phyloP scores from a whole-genome alignment of 1,140 invertebrate species.

The Delia radicum region DNA sequence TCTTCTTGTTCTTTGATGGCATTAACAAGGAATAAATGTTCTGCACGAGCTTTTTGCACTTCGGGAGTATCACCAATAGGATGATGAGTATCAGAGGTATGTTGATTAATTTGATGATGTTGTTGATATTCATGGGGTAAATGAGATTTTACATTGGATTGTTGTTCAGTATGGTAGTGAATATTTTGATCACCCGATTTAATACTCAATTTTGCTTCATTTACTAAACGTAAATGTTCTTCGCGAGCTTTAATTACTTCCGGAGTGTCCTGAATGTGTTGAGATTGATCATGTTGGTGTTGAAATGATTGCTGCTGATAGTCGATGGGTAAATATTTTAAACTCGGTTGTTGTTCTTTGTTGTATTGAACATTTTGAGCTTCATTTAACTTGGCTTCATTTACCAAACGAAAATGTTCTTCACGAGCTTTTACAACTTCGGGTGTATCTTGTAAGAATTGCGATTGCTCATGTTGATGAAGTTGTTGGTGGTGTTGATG shows the following conservation, averaged over 20 bases:
- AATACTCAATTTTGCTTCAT: constrained; percentile 35
- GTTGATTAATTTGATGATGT: too few species aligned
- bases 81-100: background rate
- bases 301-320: constrained; percentile 18
- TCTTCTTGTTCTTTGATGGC: background rate
- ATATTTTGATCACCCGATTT: too few species aligned
- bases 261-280: constrained; percentile 34
- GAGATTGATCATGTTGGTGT: background rate
- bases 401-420: constrained; percentile 34
- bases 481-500: background rate
- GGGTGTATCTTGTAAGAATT: constrained; percentile 33
- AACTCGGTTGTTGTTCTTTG: too few species aligned
- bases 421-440: constrained; percentile 30
- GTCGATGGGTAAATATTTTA: constrained; percentile 26
- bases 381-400: constrained; percentile 32
- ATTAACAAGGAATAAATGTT: constrained; percentile 38
- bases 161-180: constrained; percentile 30
- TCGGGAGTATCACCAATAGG: constrained; percentile 38
- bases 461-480: background rate
- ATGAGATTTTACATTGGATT: too few species aligned
- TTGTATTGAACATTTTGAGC: too few species aligned
- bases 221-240: constrained; percentile 35
- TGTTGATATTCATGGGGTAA: too few species aligned
- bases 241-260: constrained; percentile 30
- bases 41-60: constrained; percentile 41